Evolutionary conservation across 2,113 vertebrate species (phyloP).

Genomic region (Leucopsar rothschildi): DNA sequence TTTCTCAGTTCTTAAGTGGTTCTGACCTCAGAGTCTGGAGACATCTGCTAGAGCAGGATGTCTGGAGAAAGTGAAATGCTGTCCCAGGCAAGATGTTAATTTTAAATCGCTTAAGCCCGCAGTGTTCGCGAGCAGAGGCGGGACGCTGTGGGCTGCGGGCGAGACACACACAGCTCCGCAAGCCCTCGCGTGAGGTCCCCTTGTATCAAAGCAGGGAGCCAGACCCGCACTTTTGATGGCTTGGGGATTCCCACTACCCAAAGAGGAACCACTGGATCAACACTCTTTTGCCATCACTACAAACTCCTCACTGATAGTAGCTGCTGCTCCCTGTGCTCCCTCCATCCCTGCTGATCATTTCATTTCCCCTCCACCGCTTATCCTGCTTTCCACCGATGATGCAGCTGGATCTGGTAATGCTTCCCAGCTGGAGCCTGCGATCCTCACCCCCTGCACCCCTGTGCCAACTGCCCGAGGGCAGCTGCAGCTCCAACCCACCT

Average conservation of each 20-base stretch:
- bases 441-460: not conserved
- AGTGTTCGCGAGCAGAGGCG: rapidly evolving
- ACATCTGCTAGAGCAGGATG: not conserved
- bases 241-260: not conserved
- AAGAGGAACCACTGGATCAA: not conserved
- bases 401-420: not conserved
- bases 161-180: rapidly evolving
- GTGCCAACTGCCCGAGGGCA: not conserved
- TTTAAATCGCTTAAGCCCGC: rapidly evolving
- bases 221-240: rapidly evolving
- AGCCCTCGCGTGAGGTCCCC: rapidly evolving
- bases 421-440: not conserved
- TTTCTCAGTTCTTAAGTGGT: not conserved
- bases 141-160: rapidly evolving
- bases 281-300: rapidly evolving
- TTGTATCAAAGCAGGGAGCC: rapidly evolving
- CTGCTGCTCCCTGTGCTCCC: rapidly evolving
- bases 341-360: not conserved
- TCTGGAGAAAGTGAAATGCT: not conserved
- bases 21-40: not conserved
- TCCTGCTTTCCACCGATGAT: not conserved
- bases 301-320: not conserved
- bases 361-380: not conserved
- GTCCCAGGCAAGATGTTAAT: not conserved
- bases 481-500: not conserved